Base-by-base conservation (phyloP, 2,888 invertebrate species). In the Byasa hedistus region DNA sequence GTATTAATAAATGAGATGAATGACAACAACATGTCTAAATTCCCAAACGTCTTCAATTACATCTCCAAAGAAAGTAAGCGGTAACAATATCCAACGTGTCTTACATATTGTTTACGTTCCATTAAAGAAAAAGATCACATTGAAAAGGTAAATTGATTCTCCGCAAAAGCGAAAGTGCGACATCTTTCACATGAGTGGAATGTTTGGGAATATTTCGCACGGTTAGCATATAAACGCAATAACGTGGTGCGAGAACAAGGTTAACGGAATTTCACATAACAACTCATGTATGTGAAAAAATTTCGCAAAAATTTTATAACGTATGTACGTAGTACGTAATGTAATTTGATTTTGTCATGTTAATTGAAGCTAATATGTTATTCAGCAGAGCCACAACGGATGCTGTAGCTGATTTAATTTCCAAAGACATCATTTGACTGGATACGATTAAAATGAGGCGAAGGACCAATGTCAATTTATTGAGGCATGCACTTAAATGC, bases 111-210 rank as follows among this genome's bases (percentile, higher is more conserved):
- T 55, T 62, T 66, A 57, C 57, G 57, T 54, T 63, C 52, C 57
- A 22, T 23, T n/a, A 62, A 54, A 58, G 66, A 62, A 66, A 66
- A 62, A 58, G 58, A 62, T 62, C 52, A 48, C 58, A 58, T 58
- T 57, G 24, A 44, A 36, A 52, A 57, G 24, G 62, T 66, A 48
- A 62, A 66, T 66, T 39, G 39, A 66, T 62, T 54, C 52, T 19
- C 54, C 58, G 48, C 62, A 66, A 62, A 66, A 66, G 66, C 66
- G 66, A 66, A 66, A 66, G 66, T 62, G 21, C 10, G 36, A 23
- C 57, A 48, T 55, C 22, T 24, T 58, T 66, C 66, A 62, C 61
- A 54, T 57, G 57, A 44, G 15, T 24, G 54, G 23, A 64, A 57
- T 52, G 62, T 58, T 55, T 39, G 27, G 32, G 58, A 61, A 66